Evolutionary conservation across 1,140 invertebrate genomes (phyloP), one percentile per base, ranked within the genome.

Genomic region (Brachionus calyciflorus): DNA sequence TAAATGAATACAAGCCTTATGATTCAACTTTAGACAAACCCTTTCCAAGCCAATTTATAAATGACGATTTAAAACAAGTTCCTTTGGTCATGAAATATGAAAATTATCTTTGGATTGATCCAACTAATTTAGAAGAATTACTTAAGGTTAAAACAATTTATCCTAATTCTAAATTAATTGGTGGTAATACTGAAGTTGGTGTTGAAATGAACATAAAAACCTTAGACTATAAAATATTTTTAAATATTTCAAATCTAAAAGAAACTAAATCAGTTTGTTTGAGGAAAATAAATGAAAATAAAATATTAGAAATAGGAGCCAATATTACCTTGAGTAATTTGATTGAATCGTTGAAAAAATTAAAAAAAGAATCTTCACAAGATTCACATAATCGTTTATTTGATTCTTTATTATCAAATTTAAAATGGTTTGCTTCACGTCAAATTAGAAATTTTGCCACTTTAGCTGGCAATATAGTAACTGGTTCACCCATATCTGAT

Each of bases 401-500:
- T 80, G 81, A 86, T 76, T 89, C 90, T 33, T 88, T 93, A 48
- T 85, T 90, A 21, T 89, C 92, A 76, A 97, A 97, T 90, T 85
- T 97, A 2, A 89, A 92, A 81, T 95, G 91, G 89, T 97, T 97
- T 88, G 94, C 93, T 77, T 93, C 94, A 24, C 92, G 91, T 83
- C 94, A 97, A 87, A 93, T 97, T 69, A 88, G 93, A 78, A 96
- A 91, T 82, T 89, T 89, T 65, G 89, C 89, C 40, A 89, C 91
- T 37, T 83, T 97, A 19, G 93, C 91, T 55, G 93, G 94, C 26
- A 97, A 96, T 84, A 93, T 96, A 57, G 91, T 96, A 86, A 96
- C 93, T 0, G 92, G 93, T 14, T 95, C 93, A 85, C 94, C 94
- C 0, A 96, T 97, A 82, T 96, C 93, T 9, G 94, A 98, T 86